Base-by-base conservation (phyloP, 2,797 vertebrate species). In the Synaphobranchus kaupii region DNA sequence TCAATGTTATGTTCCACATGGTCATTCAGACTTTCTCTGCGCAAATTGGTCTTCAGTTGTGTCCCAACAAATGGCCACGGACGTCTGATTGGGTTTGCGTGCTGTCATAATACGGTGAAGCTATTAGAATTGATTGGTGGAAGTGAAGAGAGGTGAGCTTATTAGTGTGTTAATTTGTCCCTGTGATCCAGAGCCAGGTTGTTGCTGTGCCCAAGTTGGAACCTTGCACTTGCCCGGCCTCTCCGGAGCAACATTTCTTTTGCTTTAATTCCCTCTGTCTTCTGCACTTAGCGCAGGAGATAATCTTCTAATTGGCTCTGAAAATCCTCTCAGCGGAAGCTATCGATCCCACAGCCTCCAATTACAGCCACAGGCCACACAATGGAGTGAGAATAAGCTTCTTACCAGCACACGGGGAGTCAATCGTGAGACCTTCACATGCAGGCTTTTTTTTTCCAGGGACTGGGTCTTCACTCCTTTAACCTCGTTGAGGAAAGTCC, bases 221-320 rank as follows among this genome's bases (percentile, higher is more conserved):
- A 88, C 90, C 82, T 25, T 87, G 76, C 76, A 52, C 88, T 88
- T 71, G 73, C 86, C 48, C 83, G 60, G 39, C 48, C 66, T 87
- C 73, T 84, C 80, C 86, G 56, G 73, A 86, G 88, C 87, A 87
- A 48, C 90, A 89, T 93, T 93, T 92, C 91, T 90, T 90, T 88
- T 66, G 86, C 90, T 88, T 89, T 92, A 93, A 94, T 95, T 95
- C 91, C 90, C 92, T 90, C 92, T 94, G 94, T 94, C 92, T 94
- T 91, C 83, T 90, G 92, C 92, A 93, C 92, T 95, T 94, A 93
- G 91, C 89, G 88, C 91, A 91, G 90, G 86, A 94, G 90, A 93
- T 95, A 95, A 95, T 95, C 95, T 92, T 91, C 93, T 95, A 95
- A 96, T 95, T 96, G 94, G 93, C 93, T 94, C 93, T 91, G 94